phyloP scores from a whole-genome alignment of 2,888 invertebrate species.

The Fragum sueziense region DNA sequence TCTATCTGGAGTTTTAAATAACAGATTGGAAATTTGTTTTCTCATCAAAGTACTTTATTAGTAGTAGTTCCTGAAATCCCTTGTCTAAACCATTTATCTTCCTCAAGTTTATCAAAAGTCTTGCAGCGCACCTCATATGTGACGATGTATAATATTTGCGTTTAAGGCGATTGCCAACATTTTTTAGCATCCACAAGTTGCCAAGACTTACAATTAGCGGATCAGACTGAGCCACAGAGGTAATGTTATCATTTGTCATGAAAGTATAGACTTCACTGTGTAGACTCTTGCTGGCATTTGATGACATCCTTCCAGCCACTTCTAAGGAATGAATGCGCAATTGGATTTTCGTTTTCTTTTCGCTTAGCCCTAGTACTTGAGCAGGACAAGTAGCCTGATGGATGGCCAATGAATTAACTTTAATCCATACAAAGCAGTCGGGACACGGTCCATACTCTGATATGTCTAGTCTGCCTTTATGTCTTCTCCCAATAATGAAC shows the following conservation, averaged over 20 bases:
- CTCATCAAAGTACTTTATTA: not conserved
- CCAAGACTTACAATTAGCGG: constrained; percentile 24
- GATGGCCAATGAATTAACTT: not conserved
- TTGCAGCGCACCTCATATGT: constrained; percentile 34
- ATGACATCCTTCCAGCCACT: not conserved
- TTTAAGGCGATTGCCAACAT: constrained; percentile 38
- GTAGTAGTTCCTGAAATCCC: not conserved
- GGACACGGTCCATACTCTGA: constrained; percentile 9
- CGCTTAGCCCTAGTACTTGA: not conserved
- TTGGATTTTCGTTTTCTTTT: not conserved
- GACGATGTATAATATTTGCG: constrained; percentile 43
- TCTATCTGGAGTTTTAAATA: too few relatives aligned
- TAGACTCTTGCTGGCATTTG: not conserved
- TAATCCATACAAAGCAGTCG: not conserved
- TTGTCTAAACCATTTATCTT: not conserved
- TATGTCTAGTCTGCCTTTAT: not conserved
- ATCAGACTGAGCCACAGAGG: constrained; percentile 2
- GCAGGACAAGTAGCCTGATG: not conserved
- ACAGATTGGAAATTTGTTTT: too few relatives aligned
- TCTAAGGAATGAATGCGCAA: not conserved
- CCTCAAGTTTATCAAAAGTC: constrained; percentile 22
- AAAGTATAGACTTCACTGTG: constrained; percentile 4
- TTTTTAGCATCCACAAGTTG: constrained; percentile 41
- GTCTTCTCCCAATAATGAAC: not conserved
- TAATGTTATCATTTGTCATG: constrained; percentile 18